phyloP scores from a whole-genome alignment of 1,140 invertebrate species.

The Cecropterus lyciades region DNA sequence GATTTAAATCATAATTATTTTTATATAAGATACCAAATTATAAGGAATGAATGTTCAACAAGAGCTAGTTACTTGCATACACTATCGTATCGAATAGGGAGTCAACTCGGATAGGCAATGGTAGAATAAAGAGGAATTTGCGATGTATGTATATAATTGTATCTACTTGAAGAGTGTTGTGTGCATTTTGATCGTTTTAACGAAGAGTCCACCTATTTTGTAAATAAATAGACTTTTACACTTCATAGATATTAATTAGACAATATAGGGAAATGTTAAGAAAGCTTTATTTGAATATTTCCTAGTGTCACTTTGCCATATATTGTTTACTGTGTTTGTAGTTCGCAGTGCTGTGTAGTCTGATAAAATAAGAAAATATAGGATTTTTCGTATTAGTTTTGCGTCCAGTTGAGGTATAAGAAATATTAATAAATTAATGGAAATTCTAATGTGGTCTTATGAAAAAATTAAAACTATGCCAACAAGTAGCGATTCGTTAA shows the following conservation, averaged over 20 bases:
- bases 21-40: constrained; percentile 70
- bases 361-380: constrained; percentile 33
- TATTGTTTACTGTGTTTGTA: constrained; percentile 52
- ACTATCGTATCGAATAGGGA: constrained; percentile 21
- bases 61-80: constrained; percentile 30
- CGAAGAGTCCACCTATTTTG: constrained; percentile 84
- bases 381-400: constrained; percentile 12
- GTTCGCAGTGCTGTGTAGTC: constrained; percentile 34
- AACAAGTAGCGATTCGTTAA: background rate
- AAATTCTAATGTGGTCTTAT: background rate
- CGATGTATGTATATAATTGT: constrained; percentile 46
- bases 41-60: constrained; percentile 44
- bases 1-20: constrained; percentile 52
- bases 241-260: constrained; percentile 64
- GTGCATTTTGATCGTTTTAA: constrained; percentile 75
- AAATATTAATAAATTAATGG: background rate
- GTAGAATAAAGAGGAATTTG: constrained; percentile 35
- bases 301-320: constrained; percentile 67
- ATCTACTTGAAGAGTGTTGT: constrained; percentile 63
- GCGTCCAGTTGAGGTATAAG: constrained; percentile 19
- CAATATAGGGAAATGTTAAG: constrained; percentile 55
- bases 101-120: constrained; percentile 37
- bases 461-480: background rate
- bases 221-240: constrained; percentile 82
- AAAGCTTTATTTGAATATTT: constrained; percentile 72